Evolutionary conservation across 1,140 invertebrate genomes (phyloP), one percentile per base, ranked within the genome.

Genomic region (Euwallacea similis): DNA sequence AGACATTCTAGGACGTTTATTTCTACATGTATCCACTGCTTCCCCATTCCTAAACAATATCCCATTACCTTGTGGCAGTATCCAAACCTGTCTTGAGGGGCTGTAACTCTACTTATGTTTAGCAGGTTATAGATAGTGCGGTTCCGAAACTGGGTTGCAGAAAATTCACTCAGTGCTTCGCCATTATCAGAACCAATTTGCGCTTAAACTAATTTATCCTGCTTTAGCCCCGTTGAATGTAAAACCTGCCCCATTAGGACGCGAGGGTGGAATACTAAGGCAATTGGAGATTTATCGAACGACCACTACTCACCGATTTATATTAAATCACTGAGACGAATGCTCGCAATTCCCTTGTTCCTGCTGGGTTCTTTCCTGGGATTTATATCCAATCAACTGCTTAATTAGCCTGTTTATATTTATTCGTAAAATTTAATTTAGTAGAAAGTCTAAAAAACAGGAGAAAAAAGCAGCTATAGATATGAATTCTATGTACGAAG

Each of bases 261-360:
- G 43, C 61, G 61, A 9, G 11, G 13, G 11, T 13, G 9, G 63
- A 65, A 50, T 65, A 33, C 50, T 50, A 65, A 66, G 7, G 53
- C 54, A 56, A 66, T 60, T 61, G 7, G 58, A 60, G 47, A 69
- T 69, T 69, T 69, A 69, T 69, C 10, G 50, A 69, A 69, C 42
- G 56, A 58, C 42, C 56, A 9, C 42, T 56, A 15, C 8, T 43
- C 41, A 7, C 41, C 15, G 13, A 53, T 15, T 43, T 47, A 66
- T 50, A 56, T 16, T 56, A 66, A 66, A 66, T 53, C 61, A 63
- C 56, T 7, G 11, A 56, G 54, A 42, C 11, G 15, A 66, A 66
- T 66, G 65, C 21, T 7, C 15, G 11, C 15, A 54, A 11, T 65
- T 33, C 13, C 9, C 6, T 6, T 65, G 63, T 42, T 66, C 58